These are phyloP conservation scores for Drosophila burlai DNA, from an alignment of 1,140 invertebrate species.

Conservation along the genomic window DNA sequence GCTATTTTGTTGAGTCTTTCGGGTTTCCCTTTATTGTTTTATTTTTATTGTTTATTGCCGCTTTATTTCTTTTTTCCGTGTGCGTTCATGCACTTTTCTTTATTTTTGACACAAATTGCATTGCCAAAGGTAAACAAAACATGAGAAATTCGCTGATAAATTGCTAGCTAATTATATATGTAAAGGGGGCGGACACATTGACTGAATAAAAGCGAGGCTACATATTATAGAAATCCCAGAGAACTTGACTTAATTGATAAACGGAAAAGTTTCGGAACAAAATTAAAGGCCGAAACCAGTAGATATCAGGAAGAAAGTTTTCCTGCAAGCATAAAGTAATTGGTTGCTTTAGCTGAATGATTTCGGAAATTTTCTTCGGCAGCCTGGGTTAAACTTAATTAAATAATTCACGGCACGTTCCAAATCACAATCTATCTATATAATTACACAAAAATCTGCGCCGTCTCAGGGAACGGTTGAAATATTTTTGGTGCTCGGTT, in stretches of 20 bases:
- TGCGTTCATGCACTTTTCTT: slow-evolving; percentile 28
- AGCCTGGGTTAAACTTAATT: slow-evolving; percentile 8
- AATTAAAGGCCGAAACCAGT: slow-evolving; percentile 20
- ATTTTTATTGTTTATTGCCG: slow-evolving; percentile 54
- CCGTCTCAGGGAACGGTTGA: background rate
- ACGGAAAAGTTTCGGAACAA: slow-evolving; percentile 22
- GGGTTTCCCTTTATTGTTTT: slow-evolving; percentile 33
- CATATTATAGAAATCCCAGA: background rate
- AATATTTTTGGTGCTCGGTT: slow-evolving; percentile 9
- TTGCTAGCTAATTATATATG: slow-evolving; percentile 27
- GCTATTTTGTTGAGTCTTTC: slow-evolving; percentile 42
- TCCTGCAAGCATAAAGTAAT: slow-evolving; percentile 4
- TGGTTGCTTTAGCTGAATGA: background rate
- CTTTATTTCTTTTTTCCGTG: slow-evolving; percentile 59
- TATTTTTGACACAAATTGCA: slow-evolving; percentile 43
- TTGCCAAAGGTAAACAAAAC: slow-evolving; percentile 36
- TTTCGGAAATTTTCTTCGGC: background rate
- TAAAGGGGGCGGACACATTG: background rate
- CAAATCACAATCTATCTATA: slow-evolving; percentile 21
- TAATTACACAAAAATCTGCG: slow-evolving; percentile 17
- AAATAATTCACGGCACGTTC: slow-evolving; percentile 29
- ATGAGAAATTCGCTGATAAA: slow-evolving; percentile 16
- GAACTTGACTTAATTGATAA: slow-evolving; percentile 31
- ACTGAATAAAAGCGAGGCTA: background rate
- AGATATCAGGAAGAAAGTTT: slow-evolving; percentile 19